A percentile compares a stretch with the other conserved stretches of the same genome.
Conservation (phyloP, 2,888 invertebrate genomes). For the Metalampra italica region DNA sequence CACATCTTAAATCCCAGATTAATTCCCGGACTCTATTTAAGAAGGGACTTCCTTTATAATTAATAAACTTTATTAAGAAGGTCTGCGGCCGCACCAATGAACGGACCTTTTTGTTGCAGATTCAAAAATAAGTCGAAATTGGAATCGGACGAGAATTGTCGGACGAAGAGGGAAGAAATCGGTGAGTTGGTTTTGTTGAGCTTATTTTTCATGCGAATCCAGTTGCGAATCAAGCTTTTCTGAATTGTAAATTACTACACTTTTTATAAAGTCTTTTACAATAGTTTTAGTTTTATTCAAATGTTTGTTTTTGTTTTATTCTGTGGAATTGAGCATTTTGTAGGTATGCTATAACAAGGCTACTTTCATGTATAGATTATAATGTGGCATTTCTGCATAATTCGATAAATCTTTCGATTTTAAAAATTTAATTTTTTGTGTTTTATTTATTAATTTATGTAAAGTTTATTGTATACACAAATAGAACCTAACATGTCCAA, state of each 20-base stretch:
- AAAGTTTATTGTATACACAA: no score
- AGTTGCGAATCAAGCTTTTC: not conserved
- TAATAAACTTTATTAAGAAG: conserved; percentile 1
- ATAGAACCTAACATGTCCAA: no score
- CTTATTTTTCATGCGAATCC: not conserved
- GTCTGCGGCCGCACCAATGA: not conserved
- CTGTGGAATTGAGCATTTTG: no score
- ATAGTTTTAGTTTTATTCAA: no score
- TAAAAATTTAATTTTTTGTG: no score
- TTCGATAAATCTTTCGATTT: no score
- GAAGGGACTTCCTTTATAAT: conserved; percentile 2
- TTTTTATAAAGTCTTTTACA: not conserved
- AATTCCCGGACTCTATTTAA: not conserved
- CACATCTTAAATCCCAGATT: not conserved
- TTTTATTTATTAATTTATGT: no score
- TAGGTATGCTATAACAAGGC: no score
- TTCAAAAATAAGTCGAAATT: conserved; percentile 57
- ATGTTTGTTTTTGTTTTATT: no score
- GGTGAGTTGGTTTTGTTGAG: conserved; percentile 36
- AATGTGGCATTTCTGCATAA: no score
- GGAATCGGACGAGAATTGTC: conserved; percentile 51
- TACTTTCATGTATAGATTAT: no score
- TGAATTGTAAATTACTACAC: not conserved
- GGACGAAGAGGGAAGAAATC: conserved; percentile 46
- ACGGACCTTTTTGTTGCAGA: conserved; percentile 41